Percentiles rank a stretch among this genome's conserved stretches.
phyloP scores from a whole-genome alignment of 2,797 vertebrate genomes.

The Sebastiscus tertius region DNA sequence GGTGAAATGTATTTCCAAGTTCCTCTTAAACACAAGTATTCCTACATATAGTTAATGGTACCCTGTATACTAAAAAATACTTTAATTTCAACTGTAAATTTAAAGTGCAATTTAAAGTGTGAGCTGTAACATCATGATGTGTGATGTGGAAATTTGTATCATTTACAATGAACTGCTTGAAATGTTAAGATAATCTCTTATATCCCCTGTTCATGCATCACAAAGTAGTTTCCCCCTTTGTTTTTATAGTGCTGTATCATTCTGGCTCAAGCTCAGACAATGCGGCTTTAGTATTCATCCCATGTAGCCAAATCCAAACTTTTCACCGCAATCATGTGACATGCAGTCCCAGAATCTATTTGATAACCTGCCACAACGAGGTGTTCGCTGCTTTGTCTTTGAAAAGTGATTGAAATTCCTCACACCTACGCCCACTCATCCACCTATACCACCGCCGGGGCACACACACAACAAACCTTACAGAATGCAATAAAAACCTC shows the following conservation, averaged over 20 bases:
- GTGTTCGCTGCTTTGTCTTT: constrained; percentile 75
- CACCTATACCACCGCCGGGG: constrained; percentile 21
- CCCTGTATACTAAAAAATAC: rapidly evolving
- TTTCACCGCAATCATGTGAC: constrained; percentile 68
- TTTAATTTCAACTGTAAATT: background rate
- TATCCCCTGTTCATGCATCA: background rate
- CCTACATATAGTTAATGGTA: background rate
- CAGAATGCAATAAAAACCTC: constrained; percentile 48
- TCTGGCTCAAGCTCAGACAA: constrained; percentile 12
- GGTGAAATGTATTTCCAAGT: background rate
- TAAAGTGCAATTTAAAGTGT: background rate
- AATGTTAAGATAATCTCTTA: background rate
- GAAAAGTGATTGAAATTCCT: constrained; percentile 77
- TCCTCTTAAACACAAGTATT: background rate
- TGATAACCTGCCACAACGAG: constrained; percentile 73
- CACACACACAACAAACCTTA: constrained; percentile 41
- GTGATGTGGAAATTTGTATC: background rate
- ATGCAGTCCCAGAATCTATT: constrained; percentile 56
- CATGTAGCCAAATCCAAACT: constrained; percentile 62
- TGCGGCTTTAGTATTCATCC: constrained; percentile 57
- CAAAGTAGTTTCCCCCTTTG: constrained; percentile 6
- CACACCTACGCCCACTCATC: constrained; percentile 59
- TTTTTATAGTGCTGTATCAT: constrained; percentile 21
- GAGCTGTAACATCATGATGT: background rate
- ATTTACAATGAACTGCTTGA: background rate